Conservation (phyloP, 2,797 vertebrate species). For the Margarornis squamiger region DNA sequence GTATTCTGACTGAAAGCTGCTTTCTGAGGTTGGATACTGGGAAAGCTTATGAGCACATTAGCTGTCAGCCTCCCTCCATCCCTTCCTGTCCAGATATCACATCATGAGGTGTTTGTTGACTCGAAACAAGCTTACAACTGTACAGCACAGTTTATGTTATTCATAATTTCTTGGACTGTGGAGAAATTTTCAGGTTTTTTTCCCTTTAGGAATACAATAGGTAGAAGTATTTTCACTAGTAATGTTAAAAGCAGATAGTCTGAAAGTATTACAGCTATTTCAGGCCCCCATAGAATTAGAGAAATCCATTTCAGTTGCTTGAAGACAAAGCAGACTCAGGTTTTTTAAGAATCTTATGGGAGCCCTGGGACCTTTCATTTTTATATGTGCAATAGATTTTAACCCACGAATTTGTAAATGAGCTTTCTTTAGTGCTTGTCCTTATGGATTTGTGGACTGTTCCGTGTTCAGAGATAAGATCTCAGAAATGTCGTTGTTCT, state of each 20-base stretch:
- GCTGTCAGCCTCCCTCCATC: background rate
- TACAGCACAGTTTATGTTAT: background rate
- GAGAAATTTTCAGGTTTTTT: background rate
- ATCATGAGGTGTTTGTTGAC: background rate
- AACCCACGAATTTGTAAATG: background rate
- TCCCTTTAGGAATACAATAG: background rate
- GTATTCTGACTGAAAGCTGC: constrained; percentile 68
- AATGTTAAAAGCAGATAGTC: background rate
- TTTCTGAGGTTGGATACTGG: constrained; percentile 27
- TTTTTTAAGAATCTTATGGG: background rate
- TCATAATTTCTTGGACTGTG: background rate
- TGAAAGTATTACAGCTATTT: background rate
- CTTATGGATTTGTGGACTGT: background rate
- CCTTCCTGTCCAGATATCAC: background rate
- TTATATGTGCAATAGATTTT: background rate
- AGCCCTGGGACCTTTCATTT: background rate
- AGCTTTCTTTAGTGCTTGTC: background rate
- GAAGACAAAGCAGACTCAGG: background rate
- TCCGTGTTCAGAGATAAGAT: background rate
- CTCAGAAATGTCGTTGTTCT: background rate
- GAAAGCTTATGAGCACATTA: background rate
- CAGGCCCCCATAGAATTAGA: background rate
- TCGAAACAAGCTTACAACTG: background rate
- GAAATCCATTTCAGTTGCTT: background rate
- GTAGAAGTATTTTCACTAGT: background rate